phyloP scores from a whole-genome alignment of 2,888 invertebrate genomes.

The Doris montereyensis region DNA sequence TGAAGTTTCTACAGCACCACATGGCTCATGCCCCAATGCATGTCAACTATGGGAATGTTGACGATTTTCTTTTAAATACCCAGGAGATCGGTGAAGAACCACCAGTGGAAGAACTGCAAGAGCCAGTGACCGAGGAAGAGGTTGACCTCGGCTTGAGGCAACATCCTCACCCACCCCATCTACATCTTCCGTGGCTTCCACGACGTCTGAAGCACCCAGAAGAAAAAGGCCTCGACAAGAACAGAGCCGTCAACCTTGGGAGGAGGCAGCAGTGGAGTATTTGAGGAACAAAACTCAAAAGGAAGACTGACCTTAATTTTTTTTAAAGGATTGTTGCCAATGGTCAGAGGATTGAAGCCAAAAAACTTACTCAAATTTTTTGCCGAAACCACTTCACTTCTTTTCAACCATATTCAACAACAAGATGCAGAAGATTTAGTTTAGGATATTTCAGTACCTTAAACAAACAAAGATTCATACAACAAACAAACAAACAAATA shows the following conservation, averaged over 20 bases:
- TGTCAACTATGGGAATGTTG: not conserved
- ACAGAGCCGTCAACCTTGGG: not conserved
- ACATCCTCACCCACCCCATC: not conserved
- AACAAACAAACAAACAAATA: too few species aligned
- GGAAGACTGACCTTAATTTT: constrained; percentile 1
- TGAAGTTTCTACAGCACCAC: not conserved
- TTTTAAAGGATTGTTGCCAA: constrained; percentile 5
- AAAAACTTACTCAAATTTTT: not conserved
- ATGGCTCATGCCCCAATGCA: constrained; percentile 6
- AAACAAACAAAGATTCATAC: too few species aligned
- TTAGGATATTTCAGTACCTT: too few species aligned
- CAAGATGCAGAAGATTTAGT: not conserved
- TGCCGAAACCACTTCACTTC: not conserved
- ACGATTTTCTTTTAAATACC: not conserved
- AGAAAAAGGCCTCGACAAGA: constrained; percentile 7
- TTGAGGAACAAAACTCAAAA: not conserved
- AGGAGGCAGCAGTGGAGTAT: not conserved
- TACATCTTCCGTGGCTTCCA: not conserved
- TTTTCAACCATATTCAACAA: not conserved
- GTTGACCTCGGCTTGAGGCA: not conserved
- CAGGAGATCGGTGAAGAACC: not conserved
- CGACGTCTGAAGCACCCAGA: not conserved
- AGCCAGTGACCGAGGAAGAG: constrained; percentile 1
- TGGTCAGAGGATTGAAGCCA: not conserved
- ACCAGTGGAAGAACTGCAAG: too few species aligned